Evolutionary conservation across 2,113 vertebrate genomes (phyloP).

Genomic region (Thunnus maccoyii): DNA sequence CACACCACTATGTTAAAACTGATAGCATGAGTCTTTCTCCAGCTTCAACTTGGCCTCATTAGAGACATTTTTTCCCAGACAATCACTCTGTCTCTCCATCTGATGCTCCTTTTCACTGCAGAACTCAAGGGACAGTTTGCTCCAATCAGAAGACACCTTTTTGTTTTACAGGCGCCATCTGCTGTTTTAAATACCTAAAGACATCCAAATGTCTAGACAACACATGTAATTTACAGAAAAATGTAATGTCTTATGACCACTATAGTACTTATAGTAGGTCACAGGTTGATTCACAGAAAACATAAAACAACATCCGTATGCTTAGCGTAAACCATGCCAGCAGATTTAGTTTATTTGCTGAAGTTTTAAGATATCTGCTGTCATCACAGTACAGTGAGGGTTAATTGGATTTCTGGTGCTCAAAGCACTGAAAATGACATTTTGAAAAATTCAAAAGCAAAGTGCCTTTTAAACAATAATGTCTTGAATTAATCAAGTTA

Average conservation of each 20-base stretch:
- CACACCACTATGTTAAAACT: constrained; percentile 14
- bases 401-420: not conserved
- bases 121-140: constrained; percentile 9
- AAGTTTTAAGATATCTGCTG: not conserved
- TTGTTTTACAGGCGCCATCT: constrained; percentile 11
- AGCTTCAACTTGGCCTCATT: constrained; percentile 3
- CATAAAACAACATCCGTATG: not conserved
- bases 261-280: not conserved
- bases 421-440: not conserved
- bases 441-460: not conserved
- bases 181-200: not conserved
- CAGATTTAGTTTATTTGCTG: constrained; percentile 7
- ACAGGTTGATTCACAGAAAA: not conserved
- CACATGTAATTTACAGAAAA: not conserved
- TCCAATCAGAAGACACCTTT: constrained; percentile 1
- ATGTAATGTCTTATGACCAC: no score
- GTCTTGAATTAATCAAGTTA: not conserved
- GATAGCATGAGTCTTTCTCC: constrained; percentile 8
- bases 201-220: not conserved
- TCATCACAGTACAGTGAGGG: not conserved
- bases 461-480: not conserved
- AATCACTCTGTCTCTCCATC: constrained; percentile 9
- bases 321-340: not conserved
- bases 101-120: constrained; percentile 37
- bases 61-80: constrained; percentile 1